phyloP scores from a whole-genome alignment of 2,113 vertebrate genomes.

The Erpornis zantholeuca region DNA sequence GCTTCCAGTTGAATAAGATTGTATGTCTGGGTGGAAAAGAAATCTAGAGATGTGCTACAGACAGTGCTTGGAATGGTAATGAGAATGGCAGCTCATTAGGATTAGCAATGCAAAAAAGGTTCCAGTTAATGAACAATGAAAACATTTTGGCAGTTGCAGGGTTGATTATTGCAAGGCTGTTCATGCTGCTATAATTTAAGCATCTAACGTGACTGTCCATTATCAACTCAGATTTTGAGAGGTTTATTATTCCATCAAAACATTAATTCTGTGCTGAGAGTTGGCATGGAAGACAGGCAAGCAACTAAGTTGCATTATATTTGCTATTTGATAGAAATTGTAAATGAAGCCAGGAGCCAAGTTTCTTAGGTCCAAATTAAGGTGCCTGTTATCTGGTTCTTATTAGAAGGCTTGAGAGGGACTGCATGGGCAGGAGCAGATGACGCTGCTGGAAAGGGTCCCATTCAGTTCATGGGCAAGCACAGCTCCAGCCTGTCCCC shows the following conservation, averaged over 20 bases:
- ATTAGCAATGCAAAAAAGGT: slow-evolving; percentile 66
- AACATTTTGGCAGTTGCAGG: slow-evolving; percentile 51
- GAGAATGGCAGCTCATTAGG: slow-evolving; percentile 45
- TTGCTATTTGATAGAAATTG: background rate
- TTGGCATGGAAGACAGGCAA: background rate
- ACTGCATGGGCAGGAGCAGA: background rate
- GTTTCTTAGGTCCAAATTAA: background rate
- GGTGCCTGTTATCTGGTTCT: background rate
- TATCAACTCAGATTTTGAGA: slow-evolving; percentile 58
- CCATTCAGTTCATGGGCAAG: background rate
- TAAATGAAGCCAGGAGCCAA: background rate
- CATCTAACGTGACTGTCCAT: slow-evolving; percentile 59
- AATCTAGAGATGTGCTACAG: slow-evolving; percentile 39
- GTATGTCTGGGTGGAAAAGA: slow-evolving; percentile 38
- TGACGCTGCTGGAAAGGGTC: background rate
- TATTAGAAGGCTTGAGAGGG: background rate
- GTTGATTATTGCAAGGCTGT: slow-evolving; percentile 14
- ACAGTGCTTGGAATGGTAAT: slow-evolving; percentile 32
- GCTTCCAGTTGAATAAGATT: slow-evolving; percentile 18
- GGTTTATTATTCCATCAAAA: slow-evolving; percentile 57
- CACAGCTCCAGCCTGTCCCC: background rate
- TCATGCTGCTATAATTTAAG: slow-evolving; percentile 8
- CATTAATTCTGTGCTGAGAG: slow-evolving; percentile 4
- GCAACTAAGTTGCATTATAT: background rate
- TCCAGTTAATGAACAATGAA: slow-evolving; percentile 63